Conservation (phyloP, 2,797 vertebrate genomes). For the Coranthus polyacanthus region DNA sequence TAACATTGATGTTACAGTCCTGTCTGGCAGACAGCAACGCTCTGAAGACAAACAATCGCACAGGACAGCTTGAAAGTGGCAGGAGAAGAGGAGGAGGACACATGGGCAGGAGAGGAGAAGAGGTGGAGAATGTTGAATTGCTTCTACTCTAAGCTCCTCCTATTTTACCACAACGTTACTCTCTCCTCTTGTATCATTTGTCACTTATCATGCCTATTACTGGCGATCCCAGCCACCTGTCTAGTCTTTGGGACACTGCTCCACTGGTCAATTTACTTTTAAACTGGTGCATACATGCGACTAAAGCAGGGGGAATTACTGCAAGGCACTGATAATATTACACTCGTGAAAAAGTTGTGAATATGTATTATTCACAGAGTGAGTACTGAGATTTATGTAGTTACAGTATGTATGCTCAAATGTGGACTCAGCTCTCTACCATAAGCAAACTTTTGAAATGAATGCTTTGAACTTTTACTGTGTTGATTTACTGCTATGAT, state of each 20-base stretch:
- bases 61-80: constrained; percentile 54
- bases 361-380: too few species aligned
- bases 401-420: neutral
- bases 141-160: constrained; percentile 23
- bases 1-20: constrained; percentile 67
- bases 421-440: constrained; percentile 13
- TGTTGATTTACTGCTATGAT: constrained; percentile 15
- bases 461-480: constrained; percentile 19
- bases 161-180: constrained; percentile 4
- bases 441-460: neutral
- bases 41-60: constrained; percentile 63
- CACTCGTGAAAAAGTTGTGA: too few species aligned
- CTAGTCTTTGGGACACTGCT: too few species aligned
- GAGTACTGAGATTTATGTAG: too few species aligned
- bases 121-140: constrained; percentile 12
- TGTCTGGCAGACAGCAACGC: constrained; percentile 64
- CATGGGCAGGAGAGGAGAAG: neutral
- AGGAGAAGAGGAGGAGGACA: constrained; percentile 20
- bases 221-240: too few species aligned
- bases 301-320: too few species aligned
- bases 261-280: too few species aligned
- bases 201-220: neutral
- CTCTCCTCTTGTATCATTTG: neutral
- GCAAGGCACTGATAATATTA: too few species aligned
- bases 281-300: too few species aligned